Base-by-base conservation (phyloP, 2,113 vertebrate species). In the Muscicapa adusta region DNA sequence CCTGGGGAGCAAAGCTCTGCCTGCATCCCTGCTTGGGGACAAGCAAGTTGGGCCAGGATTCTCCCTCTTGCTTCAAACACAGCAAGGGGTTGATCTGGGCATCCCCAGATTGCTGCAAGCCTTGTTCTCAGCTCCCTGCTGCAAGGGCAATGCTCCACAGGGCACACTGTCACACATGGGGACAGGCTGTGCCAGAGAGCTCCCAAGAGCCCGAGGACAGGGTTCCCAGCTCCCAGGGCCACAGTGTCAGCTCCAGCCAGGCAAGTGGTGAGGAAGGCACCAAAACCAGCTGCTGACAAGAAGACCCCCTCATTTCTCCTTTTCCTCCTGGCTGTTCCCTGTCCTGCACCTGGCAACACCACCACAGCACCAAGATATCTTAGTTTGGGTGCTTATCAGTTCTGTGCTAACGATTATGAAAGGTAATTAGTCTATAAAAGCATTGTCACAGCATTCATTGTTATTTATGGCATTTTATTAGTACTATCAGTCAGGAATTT, bases 361-460 rank as follows among this genome's bases (percentile, higher is more conserved):
- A 73, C 60, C 22, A 6, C 0, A 0, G 51, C 82, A 67, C 40
- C 1, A 12, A 0, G 1, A n/a, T 88, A 57, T 73, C 72, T 81
- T 56, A 24, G 15, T 57, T 14, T 29, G 45, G 42, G 36, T 60
- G 67, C 54, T 61, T 45, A 88, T 95, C 87, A 45, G 50, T 89
- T 91, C 91, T 65, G 58, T 50, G 23, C 36, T 95, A 95, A 93
- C 76, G 91, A 86, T 90, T 86, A 95, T 92, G 84, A 79, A 91
- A 95, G 78, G 66, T 77, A 96, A 89, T 95, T 97, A 91, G 84
- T 92, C 38, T 83, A 77, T 81, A 80, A 96, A 91, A 82, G 81
- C 34, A 58, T 85, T 83, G 77, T 75, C 75, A 93, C 88, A 75
- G 74, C 71, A 51, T 34, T 56, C 34, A 71, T 60, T 63, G 77